Conservation (phyloP, 2,797 vertebrate genomes). For the Distichodus sexfasciatus region DNA sequence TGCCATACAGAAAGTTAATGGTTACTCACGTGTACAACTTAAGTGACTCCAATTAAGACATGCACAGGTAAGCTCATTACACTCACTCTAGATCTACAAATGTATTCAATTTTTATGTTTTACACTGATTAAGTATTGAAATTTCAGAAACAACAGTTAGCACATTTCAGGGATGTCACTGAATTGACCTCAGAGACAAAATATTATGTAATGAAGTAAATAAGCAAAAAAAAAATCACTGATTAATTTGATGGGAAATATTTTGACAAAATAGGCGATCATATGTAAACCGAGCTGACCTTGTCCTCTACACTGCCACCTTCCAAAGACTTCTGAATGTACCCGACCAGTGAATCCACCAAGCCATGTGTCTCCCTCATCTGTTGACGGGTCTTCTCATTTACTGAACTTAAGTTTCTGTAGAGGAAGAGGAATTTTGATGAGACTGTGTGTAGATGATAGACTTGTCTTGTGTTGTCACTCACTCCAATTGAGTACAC, state of each 20-base stretch:
- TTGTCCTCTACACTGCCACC: constrained; percentile 81
- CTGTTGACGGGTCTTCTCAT: constrained; percentile 79
- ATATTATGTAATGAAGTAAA: background rate
- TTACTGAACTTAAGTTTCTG: constrained; percentile 94
- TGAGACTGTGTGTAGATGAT: constrained; percentile 1
- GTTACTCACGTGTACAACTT: background rate
- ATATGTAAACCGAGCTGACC: no score
- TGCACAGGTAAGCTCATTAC: background rate
- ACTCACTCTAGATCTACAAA: no score
- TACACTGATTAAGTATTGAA: no score
- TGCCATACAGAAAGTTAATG: constrained; percentile 50
- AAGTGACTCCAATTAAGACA: background rate
- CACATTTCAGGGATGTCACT: no score
- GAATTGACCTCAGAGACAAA: no score
- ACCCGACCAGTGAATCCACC: constrained; percentile 83
- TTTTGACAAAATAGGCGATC: background rate
- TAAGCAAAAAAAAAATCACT: background rate
- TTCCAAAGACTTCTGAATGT: constrained; percentile 73
- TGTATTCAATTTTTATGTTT: no score
- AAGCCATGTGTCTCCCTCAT: constrained; percentile 83
- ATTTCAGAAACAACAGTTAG: no score
- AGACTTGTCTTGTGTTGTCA: no score
- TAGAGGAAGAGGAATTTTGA: constrained; percentile 6
- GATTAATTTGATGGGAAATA: background rate
- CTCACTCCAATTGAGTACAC: no score